phyloP scores from a whole-genome alignment of 2,113 vertebrate genomes.

The Falco punctatus region DNA sequence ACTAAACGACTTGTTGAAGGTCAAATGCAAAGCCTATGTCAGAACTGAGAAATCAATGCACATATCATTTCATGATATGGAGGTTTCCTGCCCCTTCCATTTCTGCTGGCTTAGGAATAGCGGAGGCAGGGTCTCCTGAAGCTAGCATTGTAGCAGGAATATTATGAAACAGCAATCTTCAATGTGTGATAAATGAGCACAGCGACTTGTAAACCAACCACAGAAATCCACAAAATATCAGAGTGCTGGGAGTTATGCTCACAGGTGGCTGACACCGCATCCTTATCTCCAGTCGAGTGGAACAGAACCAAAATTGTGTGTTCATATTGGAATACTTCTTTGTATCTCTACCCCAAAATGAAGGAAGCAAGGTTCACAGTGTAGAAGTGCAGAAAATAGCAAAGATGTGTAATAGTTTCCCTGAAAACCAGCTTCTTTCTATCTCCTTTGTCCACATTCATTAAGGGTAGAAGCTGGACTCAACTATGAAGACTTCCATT shows the following conservation, averaged over 20 bases:
- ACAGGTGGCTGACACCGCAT: slow-evolving; percentile 10
- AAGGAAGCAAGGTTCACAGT: not conserved
- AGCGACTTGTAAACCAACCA: not conserved
- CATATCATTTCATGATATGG: not conserved
- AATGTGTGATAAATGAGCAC: not conserved
- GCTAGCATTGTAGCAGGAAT: not conserved
- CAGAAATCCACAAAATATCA: not conserved
- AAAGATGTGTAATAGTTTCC: not conserved
- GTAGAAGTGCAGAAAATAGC: not conserved
- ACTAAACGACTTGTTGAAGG: not conserved
- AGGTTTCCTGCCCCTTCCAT: not conserved
- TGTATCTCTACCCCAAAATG: not conserved
- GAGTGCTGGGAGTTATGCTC: not conserved
- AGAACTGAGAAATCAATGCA: not conserved
- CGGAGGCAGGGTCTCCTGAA: not conserved
- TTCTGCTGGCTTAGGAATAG: not conserved
- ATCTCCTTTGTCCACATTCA: not conserved
- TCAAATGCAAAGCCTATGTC: not conserved
- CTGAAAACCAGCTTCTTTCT: not conserved
- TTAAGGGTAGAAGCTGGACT: not conserved
- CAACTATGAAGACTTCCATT: not conserved
- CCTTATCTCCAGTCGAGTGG: not conserved
- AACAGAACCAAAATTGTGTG: not conserved
- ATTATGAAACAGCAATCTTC: not conserved
- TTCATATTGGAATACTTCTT: not conserved